phyloP scores from a whole-genome alignment of 2,797 vertebrate genomes.

The Sebastes cheni region DNA sequence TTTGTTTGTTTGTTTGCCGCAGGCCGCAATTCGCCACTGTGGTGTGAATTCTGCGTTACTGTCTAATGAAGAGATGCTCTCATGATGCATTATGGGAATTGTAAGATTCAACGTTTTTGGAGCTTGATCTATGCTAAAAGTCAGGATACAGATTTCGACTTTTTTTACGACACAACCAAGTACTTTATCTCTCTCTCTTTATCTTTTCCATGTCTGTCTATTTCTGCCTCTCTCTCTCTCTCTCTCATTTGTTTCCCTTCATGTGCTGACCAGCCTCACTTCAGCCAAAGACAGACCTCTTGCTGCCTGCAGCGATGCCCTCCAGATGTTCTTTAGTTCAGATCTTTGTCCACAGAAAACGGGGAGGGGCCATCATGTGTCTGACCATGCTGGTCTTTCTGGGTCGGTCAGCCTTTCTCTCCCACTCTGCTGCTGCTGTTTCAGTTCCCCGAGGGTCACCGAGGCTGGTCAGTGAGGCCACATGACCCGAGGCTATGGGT shows the following conservation, averaged over 20 bases:
- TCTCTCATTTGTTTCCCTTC: no score
- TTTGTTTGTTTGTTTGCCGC: no score
- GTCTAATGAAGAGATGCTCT: background rate
- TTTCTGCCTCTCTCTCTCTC: background rate
- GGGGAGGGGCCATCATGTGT: slow-evolving; percentile 51
- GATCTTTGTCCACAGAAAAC: slow-evolving; percentile 34
- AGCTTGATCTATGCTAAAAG: background rate
- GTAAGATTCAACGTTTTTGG: background rate
- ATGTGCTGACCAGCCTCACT: background rate
- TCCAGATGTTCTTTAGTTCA: slow-evolving; percentile 72
- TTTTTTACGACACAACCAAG: background rate
- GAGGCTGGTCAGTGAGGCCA: slow-evolving; percentile 57
- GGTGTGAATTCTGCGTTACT: background rate
- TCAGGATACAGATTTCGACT: background rate
- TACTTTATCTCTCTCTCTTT: background rate
- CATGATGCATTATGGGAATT: background rate
- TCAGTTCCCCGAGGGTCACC: slow-evolving; percentile 61
- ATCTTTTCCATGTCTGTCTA: background rate
- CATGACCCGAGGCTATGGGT: slow-evolving; percentile 72
- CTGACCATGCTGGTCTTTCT: slow-evolving; percentile 75
- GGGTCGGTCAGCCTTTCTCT: slow-evolving; percentile 69
- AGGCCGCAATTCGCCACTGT: no score
- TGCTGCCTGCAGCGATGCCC: slow-evolving; percentile 26
- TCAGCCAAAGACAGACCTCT: slow-evolving; percentile 2
- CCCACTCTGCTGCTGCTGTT: slow-evolving; percentile 41